Evolutionary conservation across 2,797 vertebrate genomes (phyloP).

Genomic region (Halcyon chelicuti): DNA sequence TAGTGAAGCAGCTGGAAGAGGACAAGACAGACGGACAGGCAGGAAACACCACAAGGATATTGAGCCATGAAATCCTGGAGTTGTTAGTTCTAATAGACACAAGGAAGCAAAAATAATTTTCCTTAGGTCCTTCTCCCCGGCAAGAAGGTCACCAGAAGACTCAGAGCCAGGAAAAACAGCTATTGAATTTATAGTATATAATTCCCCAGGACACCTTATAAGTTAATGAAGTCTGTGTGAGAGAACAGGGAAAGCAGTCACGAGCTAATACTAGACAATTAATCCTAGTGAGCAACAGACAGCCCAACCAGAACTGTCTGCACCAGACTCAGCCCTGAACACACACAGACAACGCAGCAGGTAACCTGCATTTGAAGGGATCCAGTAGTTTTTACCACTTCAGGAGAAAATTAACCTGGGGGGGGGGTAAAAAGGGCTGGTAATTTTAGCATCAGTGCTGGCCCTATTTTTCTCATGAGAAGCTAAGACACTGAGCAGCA

Average conservation of each 20-base stretch:
- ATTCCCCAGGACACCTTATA: background rate
- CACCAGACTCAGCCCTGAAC: background rate
- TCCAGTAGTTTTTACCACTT: background rate
- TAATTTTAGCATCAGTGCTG: background rate
- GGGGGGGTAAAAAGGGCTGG: background rate
- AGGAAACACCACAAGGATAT: background rate
- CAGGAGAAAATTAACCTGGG: background rate
- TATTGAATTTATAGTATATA: background rate
- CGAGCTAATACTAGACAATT: background rate
- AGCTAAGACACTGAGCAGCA: background rate
- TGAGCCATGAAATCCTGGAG: background rate
- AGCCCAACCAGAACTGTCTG: background rate
- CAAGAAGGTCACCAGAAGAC: background rate
- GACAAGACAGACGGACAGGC: background rate
- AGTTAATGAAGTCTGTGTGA: background rate
- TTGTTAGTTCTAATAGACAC: background rate
- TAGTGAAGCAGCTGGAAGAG: background rate
- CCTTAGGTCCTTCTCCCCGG: background rate
- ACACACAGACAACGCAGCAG: background rate
- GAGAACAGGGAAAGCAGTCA: background rate
- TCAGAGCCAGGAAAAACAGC: background rate
- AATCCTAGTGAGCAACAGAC: background rate
- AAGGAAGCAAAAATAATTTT: background rate
- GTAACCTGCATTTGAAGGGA: background rate
- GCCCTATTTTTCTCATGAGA: background rate